Percentiles rank a stretch among this genome's conserved stretches.
Evolutionary conservation across 92 coral and sea anemone species (phyloP).

Genomic region (Diadumene lineata): DNA sequence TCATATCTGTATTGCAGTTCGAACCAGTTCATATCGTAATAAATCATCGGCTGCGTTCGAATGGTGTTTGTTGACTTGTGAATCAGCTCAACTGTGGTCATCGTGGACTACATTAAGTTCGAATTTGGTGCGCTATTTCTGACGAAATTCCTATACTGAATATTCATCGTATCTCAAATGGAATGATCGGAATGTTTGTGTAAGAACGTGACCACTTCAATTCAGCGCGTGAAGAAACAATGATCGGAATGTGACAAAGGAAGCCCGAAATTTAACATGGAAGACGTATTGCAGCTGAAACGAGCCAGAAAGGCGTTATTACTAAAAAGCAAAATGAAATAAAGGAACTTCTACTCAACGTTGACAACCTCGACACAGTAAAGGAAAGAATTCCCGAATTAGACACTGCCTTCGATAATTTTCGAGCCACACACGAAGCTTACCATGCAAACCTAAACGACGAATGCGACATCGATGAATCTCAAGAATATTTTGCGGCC

Average conservation of each 20-base stretch:
- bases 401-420: conserved; percentile 12
- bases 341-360: conserved; percentile 5
- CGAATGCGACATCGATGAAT: conserved; percentile 27
- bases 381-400: conserved; percentile 34
- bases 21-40: no score
- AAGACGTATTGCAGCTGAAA: conserved; percentile 27
- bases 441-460: conserved; percentile 26
- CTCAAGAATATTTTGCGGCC: conserved; percentile 9
- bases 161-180: neutral
- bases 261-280: neutral
- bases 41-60: no score
- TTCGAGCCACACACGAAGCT: conserved; percentile 27
- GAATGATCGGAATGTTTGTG: neutral
- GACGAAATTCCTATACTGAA: no score
- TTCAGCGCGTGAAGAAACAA: no score
- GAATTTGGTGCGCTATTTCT: no score
- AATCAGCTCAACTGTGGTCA: no score
- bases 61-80: no score
- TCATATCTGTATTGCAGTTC: no score
- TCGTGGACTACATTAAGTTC: no score
- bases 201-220: neutral
- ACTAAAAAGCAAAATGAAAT: conserved; percentile 24
- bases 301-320: conserved; percentile 22
- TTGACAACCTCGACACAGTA: conserved; percentile 13
- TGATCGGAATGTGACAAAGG: neutral